Evolutionary conservation across 2,797 vertebrate genomes (phyloP).

Genomic region (Arctocebus calabarensis): DNA sequence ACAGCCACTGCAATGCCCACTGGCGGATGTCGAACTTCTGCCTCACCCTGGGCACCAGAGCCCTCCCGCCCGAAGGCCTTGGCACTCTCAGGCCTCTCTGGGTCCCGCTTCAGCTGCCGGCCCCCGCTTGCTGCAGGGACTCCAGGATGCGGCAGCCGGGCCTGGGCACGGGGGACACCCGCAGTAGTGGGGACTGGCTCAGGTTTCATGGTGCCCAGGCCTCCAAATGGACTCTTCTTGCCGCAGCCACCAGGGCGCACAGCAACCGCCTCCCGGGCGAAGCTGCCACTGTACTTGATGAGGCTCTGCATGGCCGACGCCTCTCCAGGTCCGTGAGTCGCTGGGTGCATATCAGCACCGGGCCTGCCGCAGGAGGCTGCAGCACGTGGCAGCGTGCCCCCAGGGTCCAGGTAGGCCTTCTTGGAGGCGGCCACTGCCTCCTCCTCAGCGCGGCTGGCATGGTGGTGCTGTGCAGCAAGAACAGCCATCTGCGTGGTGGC

Average conservation of each 20-base stretch:
- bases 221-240: conserved; percentile 94
- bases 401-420: conserved; percentile 93
- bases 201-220: conserved; percentile 92
- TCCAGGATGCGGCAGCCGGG: conserved; percentile 89
- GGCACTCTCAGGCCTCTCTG: conserved; percentile 95
- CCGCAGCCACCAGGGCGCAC: conserved; percentile 88
- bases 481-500: conserved; percentile 96
- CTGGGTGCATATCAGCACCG: conserved; percentile 75
- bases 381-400: conserved; percentile 86
- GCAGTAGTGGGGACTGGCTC: conserved; percentile 79
- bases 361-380: conserved; percentile 83
- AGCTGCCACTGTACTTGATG: conserved; percentile 98
- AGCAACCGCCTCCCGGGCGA: conserved; percentile 89
- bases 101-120: conserved; percentile 94
- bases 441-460: conserved; percentile 91
- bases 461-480: conserved; percentile 95
- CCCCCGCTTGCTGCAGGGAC: conserved; percentile 63
- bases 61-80: conserved; percentile 95
- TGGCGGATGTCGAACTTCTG: conserved; percentile 96
- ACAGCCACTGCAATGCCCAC: conserved; percentile 98
- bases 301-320: conserved; percentile 98
- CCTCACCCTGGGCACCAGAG: conserved; percentile 91
- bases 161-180: conserved; percentile 87
- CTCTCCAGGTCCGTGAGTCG: conserved; percentile 86
- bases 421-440: conserved; percentile 86